Evolutionary conservation across 2,888 invertebrate genomes (phyloP).

Genomic region (Graphium colonna): DNA sequence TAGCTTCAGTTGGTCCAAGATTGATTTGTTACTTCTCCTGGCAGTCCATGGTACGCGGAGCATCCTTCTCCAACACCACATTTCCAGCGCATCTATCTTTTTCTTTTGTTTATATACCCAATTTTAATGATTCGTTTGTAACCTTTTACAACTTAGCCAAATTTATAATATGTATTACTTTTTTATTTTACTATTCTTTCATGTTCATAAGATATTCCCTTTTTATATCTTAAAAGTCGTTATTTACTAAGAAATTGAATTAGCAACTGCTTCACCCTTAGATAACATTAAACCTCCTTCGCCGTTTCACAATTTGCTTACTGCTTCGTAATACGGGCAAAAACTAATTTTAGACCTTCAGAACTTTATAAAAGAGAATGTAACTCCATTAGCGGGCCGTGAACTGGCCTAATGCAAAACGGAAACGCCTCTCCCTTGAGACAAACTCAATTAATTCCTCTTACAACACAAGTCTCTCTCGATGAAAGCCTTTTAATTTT

Average conservation of each 20-base stretch:
- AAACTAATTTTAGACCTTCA: constrained; percentile 31
- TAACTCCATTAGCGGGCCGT: constrained; percentile 68
- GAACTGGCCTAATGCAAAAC: constrained; percentile 68
- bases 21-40: too few relatives aligned
- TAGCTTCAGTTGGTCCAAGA: too few relatives aligned
- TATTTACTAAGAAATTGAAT: background rate
- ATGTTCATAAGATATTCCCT: too few relatives aligned
- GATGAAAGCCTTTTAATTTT: constrained; percentile 71
- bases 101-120: too few relatives aligned
- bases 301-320: constrained; percentile 8
- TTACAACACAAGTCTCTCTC: constrained; percentile 58
- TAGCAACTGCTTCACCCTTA: background rate
- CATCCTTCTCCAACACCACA: too few relatives aligned
- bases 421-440: constrained; percentile 69
- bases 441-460: constrained; percentile 76
- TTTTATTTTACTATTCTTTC: too few relatives aligned
- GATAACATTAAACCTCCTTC: constrained; percentile 4
- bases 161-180: too few relatives aligned
- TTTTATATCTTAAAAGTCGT: too few relatives aligned
- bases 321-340: constrained; percentile 22
- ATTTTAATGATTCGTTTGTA: too few relatives aligned
- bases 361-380: constrained; percentile 53
- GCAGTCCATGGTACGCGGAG: too few relatives aligned
- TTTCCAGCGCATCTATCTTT: too few relatives aligned
- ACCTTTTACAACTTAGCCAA: too few relatives aligned